These are phyloP conservation scores for Calephelis virginiensis DNA, from an alignment of 1,140 invertebrate genomes.

Conservation along the genomic window DNA sequence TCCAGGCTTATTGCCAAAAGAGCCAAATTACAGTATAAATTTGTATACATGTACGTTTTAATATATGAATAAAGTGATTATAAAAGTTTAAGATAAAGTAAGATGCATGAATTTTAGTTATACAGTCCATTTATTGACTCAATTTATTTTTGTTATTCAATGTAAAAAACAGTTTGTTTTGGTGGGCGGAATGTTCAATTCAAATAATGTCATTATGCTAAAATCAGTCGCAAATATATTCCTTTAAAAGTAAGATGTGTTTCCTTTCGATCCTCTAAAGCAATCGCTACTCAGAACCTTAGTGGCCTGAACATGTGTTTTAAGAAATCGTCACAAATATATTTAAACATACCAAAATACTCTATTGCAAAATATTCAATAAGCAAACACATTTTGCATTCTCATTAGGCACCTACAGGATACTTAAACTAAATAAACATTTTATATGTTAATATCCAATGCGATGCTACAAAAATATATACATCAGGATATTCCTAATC, in stretches of 20 bases:
- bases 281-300: conserved; percentile 5
- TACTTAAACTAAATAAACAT: too few relatives aligned
- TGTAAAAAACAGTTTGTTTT: conserved; percentile 7
- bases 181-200: conserved; percentile 6
- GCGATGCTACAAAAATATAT: conserved; percentile 5
- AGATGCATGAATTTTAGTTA: not conserved
- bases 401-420: too few relatives aligned
- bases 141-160: not conserved
- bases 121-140: not conserved
- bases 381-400: too few relatives aligned
- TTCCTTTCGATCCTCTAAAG: too few relatives aligned
- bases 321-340: too few relatives aligned
- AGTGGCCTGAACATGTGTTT: not conserved
- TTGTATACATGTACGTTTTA: too few relatives aligned
- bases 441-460: not conserved
- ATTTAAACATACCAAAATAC: too few relatives aligned
- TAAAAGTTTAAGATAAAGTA: too few relatives aligned
- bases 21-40: not conserved
- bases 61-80: too few relatives aligned
- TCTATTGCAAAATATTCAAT: too few relatives aligned
- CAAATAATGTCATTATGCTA: not conserved
- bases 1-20: conserved; percentile 20
- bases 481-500: conserved; percentile 19
- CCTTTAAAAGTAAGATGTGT: too few relatives aligned
- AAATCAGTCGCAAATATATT: not conserved